phyloP scores from a whole-genome alignment of 2,113 vertebrate genomes.

The Planiliza haematocheilus region DNA sequence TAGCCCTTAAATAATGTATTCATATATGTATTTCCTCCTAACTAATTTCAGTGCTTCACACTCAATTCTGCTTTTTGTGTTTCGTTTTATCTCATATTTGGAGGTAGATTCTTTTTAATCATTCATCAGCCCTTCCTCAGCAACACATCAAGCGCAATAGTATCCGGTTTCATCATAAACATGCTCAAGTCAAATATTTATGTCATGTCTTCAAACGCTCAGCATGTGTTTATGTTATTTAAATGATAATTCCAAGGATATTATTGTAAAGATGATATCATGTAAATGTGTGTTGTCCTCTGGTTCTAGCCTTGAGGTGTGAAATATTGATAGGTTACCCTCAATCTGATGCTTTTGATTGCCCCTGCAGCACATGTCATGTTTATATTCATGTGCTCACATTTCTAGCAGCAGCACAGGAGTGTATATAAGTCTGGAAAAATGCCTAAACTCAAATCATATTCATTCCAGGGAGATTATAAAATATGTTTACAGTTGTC shows the following conservation, averaged over 20 bases:
- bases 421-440: slow-evolving; percentile 30
- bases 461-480: slow-evolving; percentile 48
- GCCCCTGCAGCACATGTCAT: slow-evolving; percentile 50
- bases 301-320: slow-evolving; percentile 64
- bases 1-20: neutral
- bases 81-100: slow-evolving; percentile 11
- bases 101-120: neutral
- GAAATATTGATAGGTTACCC: slow-evolving; percentile 74
- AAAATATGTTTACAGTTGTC: slow-evolving; percentile 48
- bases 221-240: slow-evolving; percentile 63
- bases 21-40: neutral
- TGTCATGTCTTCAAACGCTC: slow-evolving; percentile 53
- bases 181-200: slow-evolving; percentile 59
- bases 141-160: neutral
- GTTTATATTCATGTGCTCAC: slow-evolving; percentile 75
- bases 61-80: neutral
- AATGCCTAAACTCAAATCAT: slow-evolving; percentile 41
- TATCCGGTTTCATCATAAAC: slow-evolving; percentile 45
- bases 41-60: neutral
- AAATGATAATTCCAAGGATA: slow-evolving; percentile 77
- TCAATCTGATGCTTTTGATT: slow-evolving; percentile 65
- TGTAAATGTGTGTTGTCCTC: slow-evolving; percentile 59
- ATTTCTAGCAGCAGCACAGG: slow-evolving; percentile 47
- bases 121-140: slow-evolving; percentile 16
- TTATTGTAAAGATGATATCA: slow-evolving; percentile 60